A percentile compares a stretch with the other conserved stretches of the same genome.
These are phyloP conservation scores for Lophius americanus DNA, from an alignment of 2,797 vertebrate genomes.

Conservation along the genomic window DNA sequence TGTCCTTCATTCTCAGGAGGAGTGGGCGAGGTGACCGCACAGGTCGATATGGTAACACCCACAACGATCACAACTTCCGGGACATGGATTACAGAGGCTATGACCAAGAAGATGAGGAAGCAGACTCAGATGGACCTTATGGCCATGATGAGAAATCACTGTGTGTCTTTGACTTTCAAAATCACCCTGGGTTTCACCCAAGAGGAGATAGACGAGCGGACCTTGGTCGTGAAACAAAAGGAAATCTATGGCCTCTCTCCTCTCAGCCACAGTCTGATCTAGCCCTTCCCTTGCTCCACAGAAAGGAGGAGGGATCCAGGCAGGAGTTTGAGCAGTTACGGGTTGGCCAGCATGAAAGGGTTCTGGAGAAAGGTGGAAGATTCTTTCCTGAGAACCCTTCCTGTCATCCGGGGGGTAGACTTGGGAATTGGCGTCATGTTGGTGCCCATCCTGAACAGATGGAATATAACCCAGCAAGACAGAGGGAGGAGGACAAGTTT, in stretches of 20 bases:
- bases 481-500: slow-evolving; percentile 72
- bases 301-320: slow-evolving; percentile 65
- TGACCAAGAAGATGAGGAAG: slow-evolving; percentile 80
- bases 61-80: slow-evolving; percentile 87
- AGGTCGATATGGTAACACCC: slow-evolving; percentile 86
- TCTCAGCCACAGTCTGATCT: slow-evolving; percentile 56
- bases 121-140: slow-evolving; percentile 53
- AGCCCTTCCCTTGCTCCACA: slow-evolving; percentile 50
- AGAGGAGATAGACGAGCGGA: slow-evolving; percentile 63
- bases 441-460: slow-evolving; percentile 59
- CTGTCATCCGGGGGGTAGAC: slow-evolving; percentile 57
- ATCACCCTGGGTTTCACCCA: slow-evolving; percentile 64
- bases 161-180: slow-evolving; percentile 60
- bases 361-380: slow-evolving; percentile 60
- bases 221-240: slow-evolving; percentile 51
- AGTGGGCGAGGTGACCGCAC: slow-evolving; percentile 88
- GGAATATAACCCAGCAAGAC: slow-evolving; percentile 58
- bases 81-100: slow-evolving; percentile 92
- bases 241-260: slow-evolving; percentile 48
- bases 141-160: slow-evolving; percentile 47
- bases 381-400: slow-evolving; percentile 62
- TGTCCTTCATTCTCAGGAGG: slow-evolving; percentile 60
- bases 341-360: slow-evolving; percentile 56
- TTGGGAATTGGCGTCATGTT: slow-evolving; percentile 53
- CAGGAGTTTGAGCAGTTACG: slow-evolving; percentile 68